Percentiles rank a stretch among this genome's conserved stretches.
phyloP scores from a whole-genome alignment of 2,888 invertebrate species.

The Campoplex nolae region DNA sequence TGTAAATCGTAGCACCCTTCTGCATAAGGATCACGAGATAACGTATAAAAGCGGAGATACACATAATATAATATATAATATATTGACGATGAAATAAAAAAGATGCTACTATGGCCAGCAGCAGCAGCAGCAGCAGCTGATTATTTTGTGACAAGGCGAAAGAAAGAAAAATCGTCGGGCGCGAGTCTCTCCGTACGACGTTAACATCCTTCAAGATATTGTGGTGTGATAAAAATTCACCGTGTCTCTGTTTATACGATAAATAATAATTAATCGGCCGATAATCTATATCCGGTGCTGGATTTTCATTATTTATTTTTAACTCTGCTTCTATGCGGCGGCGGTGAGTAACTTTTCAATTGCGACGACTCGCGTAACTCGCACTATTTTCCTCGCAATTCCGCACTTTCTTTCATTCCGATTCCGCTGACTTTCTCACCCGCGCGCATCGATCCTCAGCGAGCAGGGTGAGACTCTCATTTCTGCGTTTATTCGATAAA shows the following conservation, averaged over 20 bases:
- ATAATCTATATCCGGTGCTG: not conserved
- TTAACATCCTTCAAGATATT: not conserved
- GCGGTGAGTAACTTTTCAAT: conserved; percentile 56
- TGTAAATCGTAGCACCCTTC: conserved; percentile 24
- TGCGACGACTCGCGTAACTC: conserved; percentile 8
- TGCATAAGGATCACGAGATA: not conserved
- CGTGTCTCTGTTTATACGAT: not conserved
- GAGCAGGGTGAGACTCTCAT: conserved; percentile 38
- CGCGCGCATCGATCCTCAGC: conserved; percentile 36
- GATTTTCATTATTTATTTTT: not conserved
- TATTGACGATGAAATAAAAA: conserved; percentile 55
- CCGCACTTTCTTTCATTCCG: not conserved
- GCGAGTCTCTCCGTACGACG: no score
- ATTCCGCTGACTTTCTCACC: not conserved
- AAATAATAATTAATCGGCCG: conserved; percentile 3
- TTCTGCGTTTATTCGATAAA: conserved; percentile 34
- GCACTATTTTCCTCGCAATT: conserved; percentile 9
- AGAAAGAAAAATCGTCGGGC: no score
- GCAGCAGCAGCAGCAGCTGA: not conserved
- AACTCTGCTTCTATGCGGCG: not conserved
- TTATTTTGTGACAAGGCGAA: not conserved
- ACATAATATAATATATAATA: no score
- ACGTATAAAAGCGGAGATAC: not conserved
- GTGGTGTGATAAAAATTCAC: not conserved
- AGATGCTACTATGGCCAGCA: conserved; percentile 18